phyloP scores from a whole-genome alignment of 2,113 vertebrate genomes.

The Sitta europaea region DNA sequence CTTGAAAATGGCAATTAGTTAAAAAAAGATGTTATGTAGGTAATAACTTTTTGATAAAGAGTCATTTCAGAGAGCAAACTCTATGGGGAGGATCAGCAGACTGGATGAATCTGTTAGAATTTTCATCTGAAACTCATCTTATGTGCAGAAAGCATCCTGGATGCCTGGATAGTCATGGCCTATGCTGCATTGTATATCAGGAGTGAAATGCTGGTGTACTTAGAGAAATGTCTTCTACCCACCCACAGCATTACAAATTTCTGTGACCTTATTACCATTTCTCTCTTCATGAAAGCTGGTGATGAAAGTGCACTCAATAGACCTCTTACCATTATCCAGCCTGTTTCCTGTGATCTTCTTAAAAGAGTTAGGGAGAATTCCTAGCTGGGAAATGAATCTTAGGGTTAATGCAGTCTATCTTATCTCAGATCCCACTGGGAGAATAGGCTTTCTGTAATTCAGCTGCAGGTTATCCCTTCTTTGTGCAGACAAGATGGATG shows the following conservation, averaged over 20 bases:
- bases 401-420: conserved; percentile 69
- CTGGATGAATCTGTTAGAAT: neutral
- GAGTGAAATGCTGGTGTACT: neutral
- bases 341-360: conserved; percentile 64
- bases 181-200: neutral
- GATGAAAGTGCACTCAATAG: conserved; percentile 64
- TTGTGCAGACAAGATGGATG: conserved; percentile 52
- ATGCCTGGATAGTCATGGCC: neutral
- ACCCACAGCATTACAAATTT: conserved; percentile 26
- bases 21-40: neutral
- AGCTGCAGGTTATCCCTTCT: conserved; percentile 50
- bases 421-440: conserved; percentile 63
- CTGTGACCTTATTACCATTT: conserved; percentile 44
- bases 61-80: neutral
- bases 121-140: neutral
- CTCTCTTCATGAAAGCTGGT: conserved; percentile 47
- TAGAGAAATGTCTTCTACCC: neutral
- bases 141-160: neutral
- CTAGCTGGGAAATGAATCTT: conserved; percentile 69
- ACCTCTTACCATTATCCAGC: conserved; percentile 55
- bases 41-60: neutral
- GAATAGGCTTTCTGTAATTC: conserved; percentile 69
- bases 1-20: neutral
- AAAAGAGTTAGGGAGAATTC: conserved; percentile 57
- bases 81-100: neutral